Conservation (phyloP, 2,113 vertebrate species). For the Oreochromis aureus region DNA sequence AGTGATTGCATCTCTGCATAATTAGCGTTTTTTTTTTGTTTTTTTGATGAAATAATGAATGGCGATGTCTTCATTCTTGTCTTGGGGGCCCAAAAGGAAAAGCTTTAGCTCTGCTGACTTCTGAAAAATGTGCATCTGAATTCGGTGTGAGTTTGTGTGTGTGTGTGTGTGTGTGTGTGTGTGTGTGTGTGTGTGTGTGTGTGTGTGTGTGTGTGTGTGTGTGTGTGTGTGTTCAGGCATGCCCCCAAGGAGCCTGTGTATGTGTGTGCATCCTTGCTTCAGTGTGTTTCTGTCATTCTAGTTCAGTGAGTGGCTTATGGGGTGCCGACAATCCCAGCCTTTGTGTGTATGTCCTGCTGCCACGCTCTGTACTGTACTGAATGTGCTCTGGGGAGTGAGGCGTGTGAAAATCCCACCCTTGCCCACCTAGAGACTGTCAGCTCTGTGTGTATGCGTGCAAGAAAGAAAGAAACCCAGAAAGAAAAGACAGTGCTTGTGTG, state of each 20-base stretch:
- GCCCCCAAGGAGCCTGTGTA: slow-evolving; percentile 10
- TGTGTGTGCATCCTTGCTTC: slow-evolving; percentile 33
- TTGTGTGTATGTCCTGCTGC: slow-evolving; percentile 60
- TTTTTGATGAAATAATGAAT: neutral
- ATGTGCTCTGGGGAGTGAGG: slow-evolving; percentile 58
- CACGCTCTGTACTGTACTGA: slow-evolving; percentile 69
- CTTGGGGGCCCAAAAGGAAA: neutral
- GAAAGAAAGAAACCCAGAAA: neutral
- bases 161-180: slow-evolving; percentile 15
- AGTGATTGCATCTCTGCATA: neutral
- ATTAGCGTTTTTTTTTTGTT: neutral
- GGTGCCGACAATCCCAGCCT: slow-evolving; percentile 58
- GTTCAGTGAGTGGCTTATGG: slow-evolving; percentile 47
- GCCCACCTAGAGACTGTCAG: slow-evolving; percentile 54
- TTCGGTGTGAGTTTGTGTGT: neutral
- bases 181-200: slow-evolving; percentile 16
- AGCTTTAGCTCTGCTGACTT: neutral
- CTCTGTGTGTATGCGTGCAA: slow-evolving; percentile 1
- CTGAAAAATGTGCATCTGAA: neutral
- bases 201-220: neutral
- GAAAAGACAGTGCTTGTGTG: neutral
- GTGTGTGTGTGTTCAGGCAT: neutral
- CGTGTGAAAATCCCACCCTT: slow-evolving; percentile 70
- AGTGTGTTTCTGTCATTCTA: slow-evolving; percentile 49
- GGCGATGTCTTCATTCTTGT: neutral